These are phyloP conservation scores for Littorina saxatilis DNA, from an alignment of 1,140 invertebrate species.

Conservation along the genomic window DNA sequence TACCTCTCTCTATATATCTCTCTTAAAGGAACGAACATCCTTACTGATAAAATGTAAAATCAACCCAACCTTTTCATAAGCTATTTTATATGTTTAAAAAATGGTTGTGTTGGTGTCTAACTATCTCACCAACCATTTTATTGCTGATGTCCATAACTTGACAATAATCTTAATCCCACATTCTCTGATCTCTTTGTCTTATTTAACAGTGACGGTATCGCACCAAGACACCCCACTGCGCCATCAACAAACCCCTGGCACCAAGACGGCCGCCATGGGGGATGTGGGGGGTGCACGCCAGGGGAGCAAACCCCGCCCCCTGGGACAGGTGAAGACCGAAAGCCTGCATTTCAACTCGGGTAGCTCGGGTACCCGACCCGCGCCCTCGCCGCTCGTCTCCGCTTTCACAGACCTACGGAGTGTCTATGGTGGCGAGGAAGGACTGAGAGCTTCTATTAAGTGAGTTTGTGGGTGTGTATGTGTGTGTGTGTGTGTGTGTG, in stretches of 20 bases:
- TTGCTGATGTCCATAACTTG: too few relatives aligned
- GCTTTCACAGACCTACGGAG: not conserved
- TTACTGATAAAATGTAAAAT: too few relatives aligned
- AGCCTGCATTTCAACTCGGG: constrained; percentile 5
- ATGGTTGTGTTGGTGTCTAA: too few relatives aligned
- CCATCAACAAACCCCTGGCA: too few relatives aligned
- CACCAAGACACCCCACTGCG: too few relatives aligned
- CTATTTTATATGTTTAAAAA: too few relatives aligned
- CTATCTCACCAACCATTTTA: too few relatives aligned
- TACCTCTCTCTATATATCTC: not conserved
- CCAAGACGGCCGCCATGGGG: too few relatives aligned
- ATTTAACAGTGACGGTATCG: too few relatives aligned
- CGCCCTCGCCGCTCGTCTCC: not conserved
- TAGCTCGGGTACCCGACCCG: not conserved
- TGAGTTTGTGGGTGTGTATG: not conserved
- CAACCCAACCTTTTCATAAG: too few relatives aligned
- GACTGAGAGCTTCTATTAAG: not conserved
- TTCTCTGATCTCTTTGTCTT: too few relatives aligned
- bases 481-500: constrained; percentile 16
- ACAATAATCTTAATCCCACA: too few relatives aligned
- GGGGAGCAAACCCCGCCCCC: not conserved
- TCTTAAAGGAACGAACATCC: not conserved
- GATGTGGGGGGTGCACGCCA: not conserved
- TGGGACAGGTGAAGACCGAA: constrained; percentile 17
- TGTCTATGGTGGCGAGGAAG: not conserved